phyloP scores from a whole-genome alignment of 23 tunicate genomes.

The Trididemnum clinides region DNA sequence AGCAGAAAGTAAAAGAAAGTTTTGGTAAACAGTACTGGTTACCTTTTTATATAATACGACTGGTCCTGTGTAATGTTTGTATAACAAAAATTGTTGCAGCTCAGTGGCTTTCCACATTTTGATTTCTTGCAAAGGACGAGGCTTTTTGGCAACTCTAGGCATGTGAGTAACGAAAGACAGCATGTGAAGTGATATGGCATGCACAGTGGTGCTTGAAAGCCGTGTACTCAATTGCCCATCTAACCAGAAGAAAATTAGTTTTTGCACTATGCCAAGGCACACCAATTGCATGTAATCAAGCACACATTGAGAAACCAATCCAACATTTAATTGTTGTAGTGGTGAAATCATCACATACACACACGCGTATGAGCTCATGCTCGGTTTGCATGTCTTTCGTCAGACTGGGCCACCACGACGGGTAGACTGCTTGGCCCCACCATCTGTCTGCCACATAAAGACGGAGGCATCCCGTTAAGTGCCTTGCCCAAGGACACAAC shows the following conservation, averaged over 20 bases:
- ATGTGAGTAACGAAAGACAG: not conserved
- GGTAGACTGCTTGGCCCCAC: too few relatives aligned
- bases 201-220: not conserved
- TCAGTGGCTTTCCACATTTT: constrained; percentile 54
- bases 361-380: too few relatives aligned
- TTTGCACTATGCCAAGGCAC: constrained; percentile 38
- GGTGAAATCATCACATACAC: constrained; percentile 9
- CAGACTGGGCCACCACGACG: too few relatives aligned
- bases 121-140: constrained; percentile 5
- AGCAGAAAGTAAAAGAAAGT: constrained; percentile 5
- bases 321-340: constrained; percentile 18
- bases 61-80: constrained; percentile 17
- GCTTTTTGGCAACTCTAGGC: constrained; percentile 27
- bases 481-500: too few relatives aligned
- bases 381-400: too few relatives aligned
- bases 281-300: constrained; percentile 56
- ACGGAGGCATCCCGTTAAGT: too few relatives aligned
- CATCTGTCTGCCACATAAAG: too few relatives aligned
- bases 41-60: not conserved
- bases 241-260: constrained; percentile 29
- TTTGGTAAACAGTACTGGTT: not conserved
- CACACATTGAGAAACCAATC: constrained; percentile 44
- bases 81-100: constrained; percentile 24
- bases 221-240: constrained; percentile 29
- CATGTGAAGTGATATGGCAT: not conserved